Base-by-base conservation (phyloP, 2,113 vertebrate species). In the Trachemys scripta region DNA sequence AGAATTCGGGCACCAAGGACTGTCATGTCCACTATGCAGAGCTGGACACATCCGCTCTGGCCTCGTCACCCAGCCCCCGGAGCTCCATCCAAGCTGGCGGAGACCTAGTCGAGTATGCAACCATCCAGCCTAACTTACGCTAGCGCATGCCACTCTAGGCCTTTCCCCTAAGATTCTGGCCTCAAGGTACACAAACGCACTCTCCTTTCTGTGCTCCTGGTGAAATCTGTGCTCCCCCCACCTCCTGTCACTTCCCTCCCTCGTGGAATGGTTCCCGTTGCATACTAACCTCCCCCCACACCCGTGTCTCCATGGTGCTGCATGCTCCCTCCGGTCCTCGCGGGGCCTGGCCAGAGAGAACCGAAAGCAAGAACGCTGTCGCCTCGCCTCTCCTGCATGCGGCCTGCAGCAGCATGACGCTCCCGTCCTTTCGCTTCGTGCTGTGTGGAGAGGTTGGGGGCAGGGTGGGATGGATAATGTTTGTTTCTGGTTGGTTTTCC, bases 61-160 rank as follows among this genome's bases (percentile, higher is more conserved):
- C 98, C 97, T 99, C 98, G 80, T 96, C 98, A 95, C 98, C 98
- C 97, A 98, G 98, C 96, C 98, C 98, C 69, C 98, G 97, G 98
- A 99, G 95, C 96, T 98, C 98, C 82, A 97, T 98, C 98, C 98
- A 95, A 90, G 98, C 98, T 97, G 98, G 98, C 84, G 98, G 98
- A 98, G 99, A 99, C 97, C 98, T 99, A 98, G 99, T 99, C 98
- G 99, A 99, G 98, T 99, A 99, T 94, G 99, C 99, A 98, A 99
- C 99, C 98, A 99, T 99, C 99, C 99, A 99, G 98, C 98, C 99
- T 99, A 99, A 98, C 98, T 98, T 98, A 96, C 98, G 99, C 98
- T 99, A 99, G 98, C 96, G 98, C 99, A 98, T 98, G 99, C 98
- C 98, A 98, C 98, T 98, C 96, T 99, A 98, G 98, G 98, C 98